phyloP scores from a whole-genome alignment of 2,113 vertebrate genomes.

The Thryonomys swinderianus region DNA sequence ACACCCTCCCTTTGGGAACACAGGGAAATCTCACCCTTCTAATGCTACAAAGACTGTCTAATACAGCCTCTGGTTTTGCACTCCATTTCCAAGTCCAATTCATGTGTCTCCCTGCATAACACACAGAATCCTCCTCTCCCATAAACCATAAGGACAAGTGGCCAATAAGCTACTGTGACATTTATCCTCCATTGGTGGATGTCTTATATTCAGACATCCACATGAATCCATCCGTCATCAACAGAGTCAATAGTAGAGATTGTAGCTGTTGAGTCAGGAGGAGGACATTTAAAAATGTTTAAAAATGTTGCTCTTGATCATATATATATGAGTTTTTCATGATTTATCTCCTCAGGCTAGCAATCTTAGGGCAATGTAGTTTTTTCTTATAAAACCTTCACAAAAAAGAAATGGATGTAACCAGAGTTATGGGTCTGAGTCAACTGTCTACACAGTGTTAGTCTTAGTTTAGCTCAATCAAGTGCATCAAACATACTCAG shows the following conservation, averaged over 20 bases:
- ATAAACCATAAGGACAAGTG: background rate
- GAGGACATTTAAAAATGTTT: background rate
- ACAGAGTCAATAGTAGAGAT: background rate
- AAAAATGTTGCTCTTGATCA: background rate
- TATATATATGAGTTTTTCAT: background rate
- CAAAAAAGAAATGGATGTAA: background rate
- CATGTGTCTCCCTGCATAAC: background rate
- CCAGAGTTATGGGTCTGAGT: background rate
- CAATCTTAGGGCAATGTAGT: background rate
- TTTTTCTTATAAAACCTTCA: background rate
- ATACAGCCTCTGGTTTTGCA: background rate
- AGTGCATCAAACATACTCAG: background rate
- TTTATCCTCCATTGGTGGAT: background rate
- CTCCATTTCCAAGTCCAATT: background rate
- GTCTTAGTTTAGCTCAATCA: background rate
- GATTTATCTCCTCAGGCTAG: background rate
- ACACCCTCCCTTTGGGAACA: background rate
- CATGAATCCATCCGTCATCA: background rate
- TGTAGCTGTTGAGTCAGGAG: background rate
- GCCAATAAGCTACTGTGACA: background rate
- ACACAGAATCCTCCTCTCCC: background rate
- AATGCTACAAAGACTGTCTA: background rate
- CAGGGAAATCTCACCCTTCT: background rate
- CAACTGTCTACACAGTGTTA: background rate
- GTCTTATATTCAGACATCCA: background rate